Conservation (phyloP, 2,888 invertebrate genomes). For the Stenurella melanura region DNA sequence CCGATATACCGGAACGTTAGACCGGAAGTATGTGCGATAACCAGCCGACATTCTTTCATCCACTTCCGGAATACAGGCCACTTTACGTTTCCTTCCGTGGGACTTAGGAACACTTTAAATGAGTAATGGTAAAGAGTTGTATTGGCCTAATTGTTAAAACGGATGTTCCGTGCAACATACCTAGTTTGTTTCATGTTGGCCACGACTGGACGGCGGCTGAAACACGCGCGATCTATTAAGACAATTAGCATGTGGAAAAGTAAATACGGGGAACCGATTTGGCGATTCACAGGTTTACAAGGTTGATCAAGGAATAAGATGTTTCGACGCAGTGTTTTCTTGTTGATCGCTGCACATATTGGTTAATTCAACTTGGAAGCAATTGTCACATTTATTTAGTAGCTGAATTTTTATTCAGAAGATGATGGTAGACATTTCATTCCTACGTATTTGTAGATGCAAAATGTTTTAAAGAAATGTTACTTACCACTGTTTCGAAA, state of each 20-base stretch:
- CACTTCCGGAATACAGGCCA: constrained; percentile 62
- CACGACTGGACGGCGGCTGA: constrained; percentile 39
- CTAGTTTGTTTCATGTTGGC: constrained; percentile 50
- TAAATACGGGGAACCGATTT: constrained; percentile 31
- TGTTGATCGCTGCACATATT: too few species aligned
- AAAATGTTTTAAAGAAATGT: too few species aligned
- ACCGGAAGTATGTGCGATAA: constrained; percentile 69
- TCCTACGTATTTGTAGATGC: too few species aligned
- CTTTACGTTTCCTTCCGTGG: constrained; percentile 73
- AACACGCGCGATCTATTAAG: constrained; percentile 57
- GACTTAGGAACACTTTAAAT: constrained; percentile 62
- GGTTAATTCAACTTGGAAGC: too few species aligned
- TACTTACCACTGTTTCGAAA: too few species aligned
- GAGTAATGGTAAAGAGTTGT: constrained; percentile 69
- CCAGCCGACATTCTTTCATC: constrained; percentile 70
- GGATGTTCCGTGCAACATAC: constrained; percentile 69
- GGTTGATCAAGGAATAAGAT: neutral
- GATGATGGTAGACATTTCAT: too few species aligned
- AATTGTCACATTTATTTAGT: too few species aligned
- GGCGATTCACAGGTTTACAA: neutral
- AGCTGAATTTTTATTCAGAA: too few species aligned
- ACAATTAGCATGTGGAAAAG: constrained; percentile 53
- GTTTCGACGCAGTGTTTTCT: neutral
- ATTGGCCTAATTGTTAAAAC: constrained; percentile 71
- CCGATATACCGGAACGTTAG: constrained; percentile 68